Conservation (phyloP, 2,113 vertebrate species). For the Poicephalus gulielmi region DNA sequence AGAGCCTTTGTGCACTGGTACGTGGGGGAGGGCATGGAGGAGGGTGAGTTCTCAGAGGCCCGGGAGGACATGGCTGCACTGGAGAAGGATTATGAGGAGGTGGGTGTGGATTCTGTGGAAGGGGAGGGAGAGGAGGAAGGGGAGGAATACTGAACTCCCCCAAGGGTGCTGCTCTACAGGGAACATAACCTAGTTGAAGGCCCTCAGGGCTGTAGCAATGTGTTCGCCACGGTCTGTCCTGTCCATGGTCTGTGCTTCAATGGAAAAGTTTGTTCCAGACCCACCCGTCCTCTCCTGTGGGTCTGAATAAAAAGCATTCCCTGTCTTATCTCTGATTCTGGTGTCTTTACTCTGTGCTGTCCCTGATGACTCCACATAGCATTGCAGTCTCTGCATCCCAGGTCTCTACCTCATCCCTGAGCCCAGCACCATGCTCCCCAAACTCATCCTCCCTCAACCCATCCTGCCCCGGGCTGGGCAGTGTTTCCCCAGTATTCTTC, state of each 20-base stretch:
- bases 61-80: constrained; percentile 24
- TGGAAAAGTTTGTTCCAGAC: constrained; percentile 49
- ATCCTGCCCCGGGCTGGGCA: not conserved
- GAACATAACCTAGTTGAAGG: constrained; percentile 51
- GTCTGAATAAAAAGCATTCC: constrained; percentile 81
- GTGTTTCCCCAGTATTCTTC: too few species aligned
- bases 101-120: constrained; percentile 34
- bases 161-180: constrained; percentile 76
- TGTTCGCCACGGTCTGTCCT: constrained; percentile 35
- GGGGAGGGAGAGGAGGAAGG: constrained; percentile 22
- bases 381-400: not conserved
- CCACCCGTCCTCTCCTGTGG: constrained; percentile 53
- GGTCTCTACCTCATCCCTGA: not conserved
- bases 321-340: constrained; percentile 67
- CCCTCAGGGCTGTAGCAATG: constrained; percentile 62
- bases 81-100: constrained; percentile 21
- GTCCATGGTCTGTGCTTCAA: constrained; percentile 65
- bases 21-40: constrained; percentile 33
- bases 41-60: constrained; percentile 4
- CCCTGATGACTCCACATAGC: accelerated
- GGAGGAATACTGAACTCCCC: constrained; percentile 45
- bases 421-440: not conserved
- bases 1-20: not conserved
- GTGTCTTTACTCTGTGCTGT: not conserved
- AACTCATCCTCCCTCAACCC: not conserved